Evolutionary conservation across 1,140 invertebrate species (phyloP).

Genomic region (Ceratosolen fusciceps): DNA sequence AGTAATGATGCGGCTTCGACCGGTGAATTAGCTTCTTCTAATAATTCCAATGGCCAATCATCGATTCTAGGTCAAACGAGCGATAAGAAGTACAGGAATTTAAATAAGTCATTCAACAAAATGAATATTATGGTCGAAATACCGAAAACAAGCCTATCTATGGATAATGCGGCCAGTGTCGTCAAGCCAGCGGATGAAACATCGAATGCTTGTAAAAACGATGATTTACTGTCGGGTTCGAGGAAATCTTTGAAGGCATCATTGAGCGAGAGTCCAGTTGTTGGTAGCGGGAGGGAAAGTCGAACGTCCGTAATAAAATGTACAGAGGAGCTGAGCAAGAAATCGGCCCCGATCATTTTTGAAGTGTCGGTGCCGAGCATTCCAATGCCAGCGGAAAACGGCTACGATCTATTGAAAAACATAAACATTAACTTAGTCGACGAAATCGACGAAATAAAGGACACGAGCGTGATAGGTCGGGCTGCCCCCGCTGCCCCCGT

Average conservation of each 20-base stretch:
- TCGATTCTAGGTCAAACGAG: background rate
- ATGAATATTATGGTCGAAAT: background rate
- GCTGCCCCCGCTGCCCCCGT: too few species aligned
- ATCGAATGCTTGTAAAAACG: background rate
- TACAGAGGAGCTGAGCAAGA: background rate
- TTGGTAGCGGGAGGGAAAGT: background rate
- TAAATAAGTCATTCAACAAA: conserved; percentile 9
- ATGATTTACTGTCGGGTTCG: background rate
- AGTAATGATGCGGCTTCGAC: background rate
- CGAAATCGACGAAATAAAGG: conserved; percentile 9
- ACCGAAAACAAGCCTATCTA: background rate
- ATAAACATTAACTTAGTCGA: conserved; percentile 19
- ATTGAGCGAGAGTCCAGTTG: background rate
- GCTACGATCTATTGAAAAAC: conserved; percentile 15
- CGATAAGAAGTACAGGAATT: background rate
- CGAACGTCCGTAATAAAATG: background rate
- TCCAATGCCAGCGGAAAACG: background rate
- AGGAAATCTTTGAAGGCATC: background rate
- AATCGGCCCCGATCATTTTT: background rate
- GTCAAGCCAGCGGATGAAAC: background rate
- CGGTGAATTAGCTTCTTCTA: background rate
- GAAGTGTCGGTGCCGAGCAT: background rate
- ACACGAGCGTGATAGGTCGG: too few species aligned
- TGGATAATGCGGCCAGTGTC: background rate
- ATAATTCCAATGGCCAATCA: background rate